These are phyloP conservation scores for Percopsis transmontana DNA, from an alignment of 2,113 vertebrate genomes.

Conservation along the genomic window DNA sequence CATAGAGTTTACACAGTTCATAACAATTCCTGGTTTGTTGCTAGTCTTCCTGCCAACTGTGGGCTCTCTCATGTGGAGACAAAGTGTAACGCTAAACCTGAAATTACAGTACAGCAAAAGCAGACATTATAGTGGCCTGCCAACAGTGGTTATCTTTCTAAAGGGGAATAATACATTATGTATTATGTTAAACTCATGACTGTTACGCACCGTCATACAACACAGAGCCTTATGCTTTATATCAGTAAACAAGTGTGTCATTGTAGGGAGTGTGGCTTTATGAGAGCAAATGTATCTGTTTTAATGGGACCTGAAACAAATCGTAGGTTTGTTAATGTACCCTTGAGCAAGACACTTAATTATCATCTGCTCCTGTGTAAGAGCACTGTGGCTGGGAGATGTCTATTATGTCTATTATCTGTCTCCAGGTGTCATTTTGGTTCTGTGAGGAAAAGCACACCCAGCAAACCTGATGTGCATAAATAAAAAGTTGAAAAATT, in stretches of 20 bases:
- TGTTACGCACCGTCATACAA: not conserved
- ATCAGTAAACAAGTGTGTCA: not conserved
- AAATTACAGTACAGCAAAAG: slow-evolving; percentile 47
- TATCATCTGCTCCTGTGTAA: not conserved
- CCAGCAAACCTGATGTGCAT: not conserved
- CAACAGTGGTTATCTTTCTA: not conserved
- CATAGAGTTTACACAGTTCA: slow-evolving; percentile 42
- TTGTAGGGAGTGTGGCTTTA: too few species aligned
- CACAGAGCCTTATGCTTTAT: not conserved
- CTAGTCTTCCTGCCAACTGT: slow-evolving; percentile 21
- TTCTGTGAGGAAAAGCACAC: not conserved
- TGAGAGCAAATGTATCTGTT: too few species aligned
- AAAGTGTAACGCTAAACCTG: slow-evolving; percentile 44
- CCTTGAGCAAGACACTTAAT: not conserved
- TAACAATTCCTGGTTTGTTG: slow-evolving; percentile 34
- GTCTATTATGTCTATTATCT: not conserved
- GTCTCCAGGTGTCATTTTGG: not conserved
- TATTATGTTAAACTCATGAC: not conserved
- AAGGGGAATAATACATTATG: not conserved
- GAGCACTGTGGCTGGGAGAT: not conserved
- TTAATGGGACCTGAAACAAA: too few species aligned
- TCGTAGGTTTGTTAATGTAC: too few species aligned
- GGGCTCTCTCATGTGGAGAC: slow-evolving; percentile 26
- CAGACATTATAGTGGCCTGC: slow-evolving; percentile 21
- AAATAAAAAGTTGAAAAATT: not conserved